A percentile compares a stretch with the other conserved stretches of the same genome.
Evolutionary conservation across 1,140 invertebrate genomes (phyloP).

Genomic region (Triops cancriformis): DNA sequence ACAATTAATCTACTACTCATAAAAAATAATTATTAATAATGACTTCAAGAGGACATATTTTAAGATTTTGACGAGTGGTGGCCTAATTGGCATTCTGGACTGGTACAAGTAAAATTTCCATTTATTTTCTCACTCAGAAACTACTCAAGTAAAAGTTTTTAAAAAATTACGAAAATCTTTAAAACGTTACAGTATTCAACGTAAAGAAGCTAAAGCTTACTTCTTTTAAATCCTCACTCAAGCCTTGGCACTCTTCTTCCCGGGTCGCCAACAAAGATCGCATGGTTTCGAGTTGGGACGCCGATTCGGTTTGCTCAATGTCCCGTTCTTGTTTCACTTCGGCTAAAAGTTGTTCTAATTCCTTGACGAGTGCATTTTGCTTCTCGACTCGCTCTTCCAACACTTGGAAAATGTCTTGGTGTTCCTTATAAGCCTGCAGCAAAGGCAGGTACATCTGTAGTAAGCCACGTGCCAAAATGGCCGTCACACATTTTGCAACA

Average conservation of each 20-base stretch:
- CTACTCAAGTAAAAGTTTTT: too few species aligned
- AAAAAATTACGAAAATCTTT: too few species aligned
- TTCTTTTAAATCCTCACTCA: slow-evolving; percentile 20
- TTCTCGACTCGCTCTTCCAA: background rate
- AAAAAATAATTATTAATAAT: too few species aligned
- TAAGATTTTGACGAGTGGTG: too few species aligned
- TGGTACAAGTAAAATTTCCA: too few species aligned
- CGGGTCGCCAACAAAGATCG: slow-evolving; percentile 16
- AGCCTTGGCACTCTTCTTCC: slow-evolving; percentile 26
- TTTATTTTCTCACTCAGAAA: too few species aligned
- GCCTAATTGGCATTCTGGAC: too few species aligned
- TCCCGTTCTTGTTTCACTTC: background rate
- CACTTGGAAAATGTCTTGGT: slow-evolving; percentile 9
- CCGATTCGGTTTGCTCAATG: background rate
- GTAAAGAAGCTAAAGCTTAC: background rate
- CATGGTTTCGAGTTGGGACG: slow-evolving; percentile 15
- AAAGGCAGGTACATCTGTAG: slow-evolving; percentile 22
- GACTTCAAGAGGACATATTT: too few species aligned
- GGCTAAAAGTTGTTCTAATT: background rate
- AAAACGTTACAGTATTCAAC: background rate
- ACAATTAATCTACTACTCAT: too few species aligned
- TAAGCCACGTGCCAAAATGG: background rate
- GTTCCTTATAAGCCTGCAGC: slow-evolving; percentile 24
- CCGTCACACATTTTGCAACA: background rate
- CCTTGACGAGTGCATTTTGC: background rate